These are phyloP conservation scores for Akabosia matsudoensis DNA, from an alignment of 1,140 invertebrate species.

Conservation along the genomic window DNA sequence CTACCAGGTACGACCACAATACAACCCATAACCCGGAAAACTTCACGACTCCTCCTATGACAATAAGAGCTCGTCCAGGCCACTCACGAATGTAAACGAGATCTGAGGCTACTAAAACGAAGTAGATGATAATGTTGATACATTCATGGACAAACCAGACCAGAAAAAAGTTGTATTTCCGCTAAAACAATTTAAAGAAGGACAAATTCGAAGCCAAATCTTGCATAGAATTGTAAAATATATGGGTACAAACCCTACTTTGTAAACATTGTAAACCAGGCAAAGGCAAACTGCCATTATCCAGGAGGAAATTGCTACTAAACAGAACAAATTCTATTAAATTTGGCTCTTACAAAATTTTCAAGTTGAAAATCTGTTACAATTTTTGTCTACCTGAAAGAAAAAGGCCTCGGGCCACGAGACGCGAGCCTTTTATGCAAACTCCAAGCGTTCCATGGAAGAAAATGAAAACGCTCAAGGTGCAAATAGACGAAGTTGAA, in stretches of 20 bases:
- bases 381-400: background rate
- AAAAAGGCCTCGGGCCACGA: background rate
- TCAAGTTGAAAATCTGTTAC: background rate
- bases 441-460: background rate
- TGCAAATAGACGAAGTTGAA: background rate
- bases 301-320: background rate
- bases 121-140: background rate
- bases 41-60: no score
- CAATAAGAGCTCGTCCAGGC: no score
- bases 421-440: background rate
- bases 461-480: background rate
- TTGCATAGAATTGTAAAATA: no score
- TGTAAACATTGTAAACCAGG: background rate
- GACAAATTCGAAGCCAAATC: background rate
- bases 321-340: background rate
- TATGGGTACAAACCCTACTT: no score
- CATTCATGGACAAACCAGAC: background rate
- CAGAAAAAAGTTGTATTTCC: background rate
- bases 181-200: background rate
- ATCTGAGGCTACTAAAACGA: background rate
- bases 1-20: no score
- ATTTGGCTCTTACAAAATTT: background rate
- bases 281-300: background rate
- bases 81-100: background rate
- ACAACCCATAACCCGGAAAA: no score